A percentile compares a stretch with the other conserved stretches of the same genome.
These are phyloP conservation scores for Guaruba guarouba DNA, from an alignment of 2,113 vertebrate species.

Conservation along the genomic window DNA sequence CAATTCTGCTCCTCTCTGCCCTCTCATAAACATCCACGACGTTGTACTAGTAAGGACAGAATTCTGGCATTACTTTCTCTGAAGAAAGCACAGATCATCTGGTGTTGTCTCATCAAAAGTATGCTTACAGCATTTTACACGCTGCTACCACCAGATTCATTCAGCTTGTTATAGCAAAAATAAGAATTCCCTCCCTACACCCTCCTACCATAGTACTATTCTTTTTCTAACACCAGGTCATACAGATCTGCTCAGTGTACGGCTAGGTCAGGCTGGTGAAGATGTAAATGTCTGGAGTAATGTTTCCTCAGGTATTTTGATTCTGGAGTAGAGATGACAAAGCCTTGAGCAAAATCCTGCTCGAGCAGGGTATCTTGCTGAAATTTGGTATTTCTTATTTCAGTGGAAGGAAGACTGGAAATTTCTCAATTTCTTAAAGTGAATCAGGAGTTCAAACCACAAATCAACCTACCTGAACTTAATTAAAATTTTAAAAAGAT, in stretches of 20 bases:
- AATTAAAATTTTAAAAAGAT: not conserved
- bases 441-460: not conserved
- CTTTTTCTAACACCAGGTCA: not conserved
- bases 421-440: not conserved
- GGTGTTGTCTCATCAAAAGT: not conserved
- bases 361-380: not conserved
- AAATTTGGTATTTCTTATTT: not conserved
- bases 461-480: not conserved
- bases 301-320: not conserved
- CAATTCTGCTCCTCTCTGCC: not conserved
- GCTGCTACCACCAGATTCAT: not conserved
- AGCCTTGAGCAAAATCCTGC: not conserved
- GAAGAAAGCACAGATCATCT: not conserved
- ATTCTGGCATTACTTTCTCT: not conserved
- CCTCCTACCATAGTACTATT: not conserved
- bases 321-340: not conserved
- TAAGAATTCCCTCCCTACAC: not conserved
- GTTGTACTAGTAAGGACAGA: not conserved
- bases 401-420: not conserved
- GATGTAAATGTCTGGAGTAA: not conserved
- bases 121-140: not conserved
- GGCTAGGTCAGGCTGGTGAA: not conserved
- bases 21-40: not conserved
- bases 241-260: not conserved
- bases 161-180: not conserved